Percentiles rank a stretch among this genome's conserved stretches.
phyloP scores from a whole-genome alignment of 2,797 vertebrate species.

The Melopsittacus undulatus region DNA sequence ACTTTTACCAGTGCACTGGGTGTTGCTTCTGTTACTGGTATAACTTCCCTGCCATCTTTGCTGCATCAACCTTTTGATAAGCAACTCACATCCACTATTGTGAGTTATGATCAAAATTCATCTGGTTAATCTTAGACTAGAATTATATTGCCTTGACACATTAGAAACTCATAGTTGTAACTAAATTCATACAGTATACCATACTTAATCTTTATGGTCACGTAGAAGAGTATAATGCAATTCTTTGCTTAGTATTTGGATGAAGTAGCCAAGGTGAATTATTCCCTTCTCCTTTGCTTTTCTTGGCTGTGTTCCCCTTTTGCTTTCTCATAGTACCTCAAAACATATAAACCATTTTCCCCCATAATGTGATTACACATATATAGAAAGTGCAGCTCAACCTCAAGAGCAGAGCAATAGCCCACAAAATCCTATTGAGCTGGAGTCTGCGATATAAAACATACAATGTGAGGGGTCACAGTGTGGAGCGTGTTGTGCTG shows the following conservation, averaged over 20 bases:
- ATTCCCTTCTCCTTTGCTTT: conserved; percentile 34
- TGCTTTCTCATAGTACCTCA: conserved; percentile 41
- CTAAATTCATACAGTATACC: not conserved
- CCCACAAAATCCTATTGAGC: not conserved
- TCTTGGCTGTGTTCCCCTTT: conserved; percentile 11
- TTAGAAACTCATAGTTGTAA: conserved; percentile 22
- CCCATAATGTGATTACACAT: not conserved
- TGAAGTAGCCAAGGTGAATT: not conserved
- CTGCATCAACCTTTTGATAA: not conserved
- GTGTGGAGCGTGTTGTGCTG: not conserved
- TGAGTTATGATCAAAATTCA: conserved; percentile 20
- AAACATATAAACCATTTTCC: conserved; percentile 28
- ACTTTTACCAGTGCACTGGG: not conserved
- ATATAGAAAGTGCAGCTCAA: not conserved
- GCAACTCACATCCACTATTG: not conserved
- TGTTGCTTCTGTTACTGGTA: not conserved
- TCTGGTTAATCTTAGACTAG: conserved; percentile 41
- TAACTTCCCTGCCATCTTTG: not conserved
- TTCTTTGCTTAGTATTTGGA: not conserved
- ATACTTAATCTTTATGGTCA: not conserved
- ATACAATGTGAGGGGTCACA: not conserved
- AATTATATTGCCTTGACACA: conserved; percentile 12
- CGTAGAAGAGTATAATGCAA: not conserved
- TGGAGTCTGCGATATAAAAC: not conserved
- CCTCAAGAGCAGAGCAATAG: not conserved